Evolutionary conservation across 1,140 invertebrate genomes (phyloP).

Genomic region (Thereuonema tuberculata): DNA sequence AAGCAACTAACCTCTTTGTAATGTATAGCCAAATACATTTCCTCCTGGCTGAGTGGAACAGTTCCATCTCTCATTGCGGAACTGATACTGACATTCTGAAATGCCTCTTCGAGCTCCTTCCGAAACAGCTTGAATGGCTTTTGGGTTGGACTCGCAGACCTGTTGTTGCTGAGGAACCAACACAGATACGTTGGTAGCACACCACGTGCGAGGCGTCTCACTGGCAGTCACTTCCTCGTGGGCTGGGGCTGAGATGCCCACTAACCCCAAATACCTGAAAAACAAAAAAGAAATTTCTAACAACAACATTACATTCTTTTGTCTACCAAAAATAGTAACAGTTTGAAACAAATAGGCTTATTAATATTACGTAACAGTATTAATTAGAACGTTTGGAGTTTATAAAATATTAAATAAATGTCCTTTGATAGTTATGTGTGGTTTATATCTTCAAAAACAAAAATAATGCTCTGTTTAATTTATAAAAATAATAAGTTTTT

Average conservation of each 20-base stretch:
- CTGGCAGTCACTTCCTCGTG: background rate
- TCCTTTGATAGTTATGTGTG: too few species aligned
- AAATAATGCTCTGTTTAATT: too few species aligned
- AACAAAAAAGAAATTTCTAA: background rate
- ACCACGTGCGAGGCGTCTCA: background rate
- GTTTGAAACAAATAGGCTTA: too few species aligned
- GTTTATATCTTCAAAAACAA: too few species aligned
- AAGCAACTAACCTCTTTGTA: slow-evolving; percentile 34
- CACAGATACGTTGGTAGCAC: slow-evolving; percentile 27
- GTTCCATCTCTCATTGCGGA: slow-evolving; percentile 44
- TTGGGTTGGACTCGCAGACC: slow-evolving; percentile 39
- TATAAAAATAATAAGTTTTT: too few species aligned
- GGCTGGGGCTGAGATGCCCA: background rate
- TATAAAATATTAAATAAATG: too few species aligned
- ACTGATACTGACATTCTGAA: slow-evolving; percentile 43
- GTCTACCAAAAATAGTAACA: too few species aligned
- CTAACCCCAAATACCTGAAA: background rate
- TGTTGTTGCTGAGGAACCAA: slow-evolving; percentile 36
- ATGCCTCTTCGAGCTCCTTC: slow-evolving; percentile 40
- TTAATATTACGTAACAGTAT: too few species aligned
- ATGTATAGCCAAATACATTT: slow-evolving; percentile 34
- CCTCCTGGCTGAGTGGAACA: slow-evolving; percentile 33
- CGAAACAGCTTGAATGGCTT: slow-evolving; percentile 37
- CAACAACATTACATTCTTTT: too few species aligned
- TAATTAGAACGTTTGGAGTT: too few species aligned